Evolutionary conservation across 2,797 vertebrate species (phyloP).

Genomic region (Tragelaphus eurycerus): DNA sequence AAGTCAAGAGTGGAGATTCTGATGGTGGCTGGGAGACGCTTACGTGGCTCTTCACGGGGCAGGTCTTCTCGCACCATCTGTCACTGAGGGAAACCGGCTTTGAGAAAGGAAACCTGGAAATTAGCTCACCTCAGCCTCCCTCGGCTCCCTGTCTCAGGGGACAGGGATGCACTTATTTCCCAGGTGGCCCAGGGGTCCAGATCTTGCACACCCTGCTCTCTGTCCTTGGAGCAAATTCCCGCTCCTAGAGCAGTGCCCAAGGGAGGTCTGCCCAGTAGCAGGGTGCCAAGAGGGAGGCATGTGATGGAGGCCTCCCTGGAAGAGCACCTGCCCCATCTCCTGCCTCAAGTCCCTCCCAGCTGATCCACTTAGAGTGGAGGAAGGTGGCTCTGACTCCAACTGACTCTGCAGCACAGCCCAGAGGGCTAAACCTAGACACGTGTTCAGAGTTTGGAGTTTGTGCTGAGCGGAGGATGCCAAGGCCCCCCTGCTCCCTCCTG

Average conservation of each 20-base stretch:
- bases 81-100: neutral
- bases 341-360: neutral
- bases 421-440: neutral
- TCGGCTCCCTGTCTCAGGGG: neutral
- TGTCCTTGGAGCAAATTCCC: neutral
- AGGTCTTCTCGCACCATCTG: neutral
- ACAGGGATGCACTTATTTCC: neutral
- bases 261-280: fast-evolving
- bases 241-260: fast-evolving
- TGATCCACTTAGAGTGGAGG: neutral
- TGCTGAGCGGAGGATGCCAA: fast-evolving
- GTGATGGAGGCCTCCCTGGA: neutral
- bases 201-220: neutral
- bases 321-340: neutral
- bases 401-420: neutral
- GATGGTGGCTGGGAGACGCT: neutral
- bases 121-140: neutral
- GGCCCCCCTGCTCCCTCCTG: fast-evolving
- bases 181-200: neutral
- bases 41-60: neutral
- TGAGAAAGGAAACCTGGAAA: neutral
- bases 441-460: neutral
- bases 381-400: neutral
- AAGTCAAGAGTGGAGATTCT: neutral
- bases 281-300: neutral